Conservation (phyloP, 1,140 invertebrate species). For the Anadara kagoshimensis region DNA sequence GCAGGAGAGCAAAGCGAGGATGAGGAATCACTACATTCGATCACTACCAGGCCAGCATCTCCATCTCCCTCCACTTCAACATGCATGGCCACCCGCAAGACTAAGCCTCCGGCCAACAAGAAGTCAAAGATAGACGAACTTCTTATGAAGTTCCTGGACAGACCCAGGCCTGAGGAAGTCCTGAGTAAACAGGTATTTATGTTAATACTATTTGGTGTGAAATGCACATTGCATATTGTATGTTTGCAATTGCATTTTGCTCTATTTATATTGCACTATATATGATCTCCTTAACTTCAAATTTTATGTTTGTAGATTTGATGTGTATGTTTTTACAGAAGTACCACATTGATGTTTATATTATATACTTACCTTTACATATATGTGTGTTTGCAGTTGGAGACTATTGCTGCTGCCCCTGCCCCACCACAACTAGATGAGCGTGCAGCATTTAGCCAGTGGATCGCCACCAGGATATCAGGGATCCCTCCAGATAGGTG, state of each 20-base stretch:
- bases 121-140: conserved; percentile 1
- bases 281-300: too few species aligned
- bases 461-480: conserved; percentile 1
- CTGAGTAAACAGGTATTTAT: conserved; percentile 3
- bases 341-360: conserved; percentile 5
- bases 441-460: conserved; percentile 1
- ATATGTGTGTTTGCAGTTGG: conserved; percentile 1
- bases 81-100: conserved; percentile 1
- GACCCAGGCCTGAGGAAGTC: conserved; percentile 1
- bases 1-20: too few species aligned
- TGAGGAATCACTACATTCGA: conserved; percentile 2
- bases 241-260: too few species aligned
- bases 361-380: conserved; percentile 3
- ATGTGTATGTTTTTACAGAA: conserved; percentile 5
- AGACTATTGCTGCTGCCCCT: conserved; percentile 1
- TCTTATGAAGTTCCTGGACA: conserved; percentile 4
- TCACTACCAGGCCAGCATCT: neutral
- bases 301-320: conserved; percentile 1
- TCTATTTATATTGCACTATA: too few species aligned
- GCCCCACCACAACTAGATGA: neutral
- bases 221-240: too few species aligned
- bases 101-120: conserved; percentile 4
- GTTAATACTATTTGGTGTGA: neutral
- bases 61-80: conserved; percentile 1
- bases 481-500: neutral